phyloP scores from a whole-genome alignment of 2,888 invertebrate genomes.

The Diploptera punctata region DNA sequence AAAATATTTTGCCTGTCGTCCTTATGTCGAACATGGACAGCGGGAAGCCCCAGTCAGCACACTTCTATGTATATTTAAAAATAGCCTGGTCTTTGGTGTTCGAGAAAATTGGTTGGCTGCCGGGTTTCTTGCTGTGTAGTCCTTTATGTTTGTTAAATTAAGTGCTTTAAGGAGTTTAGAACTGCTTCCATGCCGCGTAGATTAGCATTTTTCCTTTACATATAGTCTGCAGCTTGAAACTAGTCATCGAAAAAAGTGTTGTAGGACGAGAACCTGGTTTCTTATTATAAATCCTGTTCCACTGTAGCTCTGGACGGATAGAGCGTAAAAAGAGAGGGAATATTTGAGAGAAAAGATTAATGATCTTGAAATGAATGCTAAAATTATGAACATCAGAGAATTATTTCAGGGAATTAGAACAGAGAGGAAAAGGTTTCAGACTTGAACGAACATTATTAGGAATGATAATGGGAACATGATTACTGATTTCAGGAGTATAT shows the following conservation, averaged over 20 bases:
- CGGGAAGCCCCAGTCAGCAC: not conserved
- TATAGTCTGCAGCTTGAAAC: not conserved
- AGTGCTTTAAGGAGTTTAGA: not conserved
- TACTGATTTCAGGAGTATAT: too few species aligned
- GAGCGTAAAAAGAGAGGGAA: too few species aligned
- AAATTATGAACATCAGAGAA: too few species aligned
- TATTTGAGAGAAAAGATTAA: too few species aligned
- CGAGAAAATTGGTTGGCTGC: not conserved
- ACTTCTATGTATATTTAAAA: not conserved
- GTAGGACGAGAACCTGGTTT: too few species aligned
- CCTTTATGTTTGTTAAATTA: not conserved
- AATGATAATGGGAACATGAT: too few species aligned
- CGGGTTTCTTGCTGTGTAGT: not conserved
- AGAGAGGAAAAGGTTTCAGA: too few species aligned
- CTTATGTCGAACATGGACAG: not conserved
- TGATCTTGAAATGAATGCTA: too few species aligned
- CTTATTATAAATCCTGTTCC: not conserved
- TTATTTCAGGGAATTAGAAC: too few species aligned
- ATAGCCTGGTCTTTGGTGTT: not conserved
- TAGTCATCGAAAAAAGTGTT: not conserved
- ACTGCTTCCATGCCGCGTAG: not conserved
- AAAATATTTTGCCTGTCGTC: not conserved
- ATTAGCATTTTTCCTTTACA: not conserved
- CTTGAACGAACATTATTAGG: too few species aligned
- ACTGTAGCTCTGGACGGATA: not conserved